Evolutionary conservation across 2,888 invertebrate genomes (phyloP).

Genomic region (Patella caerulea): DNA sequence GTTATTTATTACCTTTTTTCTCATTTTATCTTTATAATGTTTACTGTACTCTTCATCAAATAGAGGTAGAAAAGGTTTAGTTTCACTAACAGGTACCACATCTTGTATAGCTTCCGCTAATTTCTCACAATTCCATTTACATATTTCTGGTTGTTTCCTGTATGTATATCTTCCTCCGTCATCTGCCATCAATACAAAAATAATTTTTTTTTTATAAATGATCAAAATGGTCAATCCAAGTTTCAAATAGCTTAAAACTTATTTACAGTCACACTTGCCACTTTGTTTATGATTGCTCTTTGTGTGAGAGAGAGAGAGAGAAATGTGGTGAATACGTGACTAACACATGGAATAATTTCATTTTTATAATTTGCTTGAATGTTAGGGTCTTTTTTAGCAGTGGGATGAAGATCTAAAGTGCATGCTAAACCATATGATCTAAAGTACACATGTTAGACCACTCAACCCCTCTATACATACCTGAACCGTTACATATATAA

Average conservation of each 20-base stretch:
- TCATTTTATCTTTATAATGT: conserved; percentile 69
- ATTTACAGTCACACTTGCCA: too few species aligned
- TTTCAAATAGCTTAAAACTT: too few species aligned
- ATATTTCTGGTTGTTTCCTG: conserved; percentile 77
- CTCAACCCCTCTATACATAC: conserved; percentile 53
- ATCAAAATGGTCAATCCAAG: too few species aligned
- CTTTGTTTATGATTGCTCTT: too few species aligned
- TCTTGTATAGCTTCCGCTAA: conserved; percentile 77
- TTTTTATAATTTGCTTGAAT: background rate
- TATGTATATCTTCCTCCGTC: conserved; percentile 77
- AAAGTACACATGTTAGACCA: too few species aligned
- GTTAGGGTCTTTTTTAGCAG: background rate
- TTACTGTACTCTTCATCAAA: conserved; percentile 68
- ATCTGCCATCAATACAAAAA: conserved; percentile 62
- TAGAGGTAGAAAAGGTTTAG: conserved; percentile 57
- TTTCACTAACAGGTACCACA: conserved; percentile 66
- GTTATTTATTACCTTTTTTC: conserved; percentile 75
- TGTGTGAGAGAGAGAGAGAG: background rate
- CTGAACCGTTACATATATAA: conserved; percentile 78
- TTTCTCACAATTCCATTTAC: conserved; percentile 78
- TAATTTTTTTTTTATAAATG: too few species aligned
- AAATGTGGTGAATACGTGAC: too few species aligned
- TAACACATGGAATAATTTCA: background rate
- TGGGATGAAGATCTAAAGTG: too few species aligned
- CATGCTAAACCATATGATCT: too few species aligned